Evolutionary conservation across 2,113 vertebrate species (phyloP).

Genomic region (Oreotrochilus melanogaster): DNA sequence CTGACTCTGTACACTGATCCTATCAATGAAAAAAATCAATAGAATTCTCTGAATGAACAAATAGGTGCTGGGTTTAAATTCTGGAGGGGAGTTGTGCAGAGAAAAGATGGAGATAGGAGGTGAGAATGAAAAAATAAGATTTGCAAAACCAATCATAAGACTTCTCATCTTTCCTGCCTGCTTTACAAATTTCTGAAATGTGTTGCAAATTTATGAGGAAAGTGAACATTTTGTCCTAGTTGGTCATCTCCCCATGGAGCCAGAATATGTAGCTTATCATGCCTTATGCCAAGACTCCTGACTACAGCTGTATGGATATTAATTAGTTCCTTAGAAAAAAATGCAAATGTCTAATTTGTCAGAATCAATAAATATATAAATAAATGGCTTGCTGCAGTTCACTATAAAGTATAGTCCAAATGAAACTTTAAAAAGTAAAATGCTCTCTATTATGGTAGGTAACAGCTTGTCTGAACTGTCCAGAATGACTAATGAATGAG

Average conservation of each 20-base stretch:
- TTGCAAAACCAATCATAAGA: neutral
- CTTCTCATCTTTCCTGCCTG: neutral
- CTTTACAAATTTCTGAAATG: neutral
- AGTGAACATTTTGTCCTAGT: neutral
- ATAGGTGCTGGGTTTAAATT: neutral
- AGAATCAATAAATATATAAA: slow-evolving; percentile 12
- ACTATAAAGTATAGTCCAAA: neutral
- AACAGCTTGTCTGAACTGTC: slow-evolving; percentile 53
- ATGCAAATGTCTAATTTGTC: neutral
- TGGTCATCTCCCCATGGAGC: neutral
- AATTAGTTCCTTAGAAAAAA: neutral
- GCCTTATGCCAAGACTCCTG: neutral
- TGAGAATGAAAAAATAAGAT: neutral
- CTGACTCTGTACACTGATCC: neutral
- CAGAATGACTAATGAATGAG: slow-evolving; percentile 62
- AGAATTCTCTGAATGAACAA: neutral
- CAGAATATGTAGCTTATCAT: neutral
- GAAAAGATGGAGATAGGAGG: neutral
- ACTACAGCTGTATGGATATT: neutral
- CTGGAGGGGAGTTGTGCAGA: neutral
- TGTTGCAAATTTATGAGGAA: neutral
- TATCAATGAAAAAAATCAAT: neutral
- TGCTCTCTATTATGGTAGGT: slow-evolving; percentile 10
- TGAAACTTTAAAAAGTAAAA: slow-evolving; percentile 39
- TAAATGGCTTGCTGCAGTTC: neutral